Percentiles rank a stretch among this genome's conserved stretches.
These are phyloP conservation scores for Stigmatopora argus DNA, from an alignment of 2,113 vertebrate genomes.

Conservation along the genomic window DNA sequence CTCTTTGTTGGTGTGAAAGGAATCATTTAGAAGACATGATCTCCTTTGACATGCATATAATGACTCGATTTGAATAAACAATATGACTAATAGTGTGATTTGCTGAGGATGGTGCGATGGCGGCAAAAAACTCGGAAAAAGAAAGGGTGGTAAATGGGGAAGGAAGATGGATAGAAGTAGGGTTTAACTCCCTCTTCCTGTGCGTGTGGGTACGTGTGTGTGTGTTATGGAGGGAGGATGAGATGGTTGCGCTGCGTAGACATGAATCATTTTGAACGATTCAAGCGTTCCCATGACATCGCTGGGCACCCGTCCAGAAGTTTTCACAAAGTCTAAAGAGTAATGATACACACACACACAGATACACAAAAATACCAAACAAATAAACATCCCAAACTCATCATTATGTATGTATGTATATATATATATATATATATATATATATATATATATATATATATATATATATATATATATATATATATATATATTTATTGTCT, in stretches of 20 bases:
- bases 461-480: too few species aligned
- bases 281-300: slow-evolving; percentile 99
- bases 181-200: slow-evolving; percentile 80
- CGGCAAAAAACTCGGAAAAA: slow-evolving; percentile 5
- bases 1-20: slow-evolving; percentile 29
- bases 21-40: slow-evolving; percentile 47
- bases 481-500: slow-evolving; percentile 15
- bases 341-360: slow-evolving; percentile 48
- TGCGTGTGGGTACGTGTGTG: slow-evolving; percentile 17
- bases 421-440: slow-evolving; percentile 30
- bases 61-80: slow-evolving; percentile 56
- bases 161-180: slow-evolving; percentile 71
- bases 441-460: neutral
- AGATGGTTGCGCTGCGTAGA: slow-evolving; percentile 71
- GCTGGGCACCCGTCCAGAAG: slow-evolving; percentile 88
- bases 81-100: slow-evolving; percentile 59
- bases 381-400: slow-evolving; percentile 1
- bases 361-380: slow-evolving; percentile 19
- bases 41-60: slow-evolving; percentile 54
- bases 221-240: slow-evolving; percentile 73
- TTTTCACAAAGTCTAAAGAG: slow-evolving; percentile 76
- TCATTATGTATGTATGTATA: too few species aligned
- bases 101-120: slow-evolving; percentile 52
- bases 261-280: slow-evolving; percentile 94
- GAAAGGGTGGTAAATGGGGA: slow-evolving; percentile 1